A percentile compares a stretch with the other conserved stretches of the same genome.
These are phyloP conservation scores for Cryptus armator DNA, from an alignment of 2,888 invertebrate genomes.

Conservation along the genomic window DNA sequence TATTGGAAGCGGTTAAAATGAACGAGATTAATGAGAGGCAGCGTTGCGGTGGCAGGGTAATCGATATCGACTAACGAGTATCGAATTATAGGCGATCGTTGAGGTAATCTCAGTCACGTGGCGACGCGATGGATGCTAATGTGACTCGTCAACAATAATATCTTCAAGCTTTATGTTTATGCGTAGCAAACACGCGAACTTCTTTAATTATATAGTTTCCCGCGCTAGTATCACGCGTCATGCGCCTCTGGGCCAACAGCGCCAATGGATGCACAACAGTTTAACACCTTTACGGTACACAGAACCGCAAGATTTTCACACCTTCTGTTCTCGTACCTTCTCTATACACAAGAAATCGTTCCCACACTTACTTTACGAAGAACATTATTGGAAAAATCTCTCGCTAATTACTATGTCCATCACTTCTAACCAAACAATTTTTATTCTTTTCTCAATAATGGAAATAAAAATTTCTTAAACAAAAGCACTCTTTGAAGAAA, in stretches of 20 bases:
- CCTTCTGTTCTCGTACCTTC: slow-evolving; percentile 38
- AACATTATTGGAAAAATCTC: slow-evolving; percentile 36
- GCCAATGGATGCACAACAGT: slow-evolving; percentile 15
- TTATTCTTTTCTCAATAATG: neutral
- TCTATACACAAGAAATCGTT: slow-evolving; percentile 24
- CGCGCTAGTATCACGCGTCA: slow-evolving; percentile 11
- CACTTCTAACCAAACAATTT: neutral
- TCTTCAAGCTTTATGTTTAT: slow-evolving; percentile 13
- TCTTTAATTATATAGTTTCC: slow-evolving; percentile 12
- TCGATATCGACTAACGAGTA: slow-evolving; percentile 37
- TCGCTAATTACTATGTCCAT: neutral
- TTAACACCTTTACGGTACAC: slow-evolving; percentile 55
- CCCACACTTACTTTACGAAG: slow-evolving; percentile 51
- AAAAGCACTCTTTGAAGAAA: neutral
- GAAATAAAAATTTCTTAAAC: neutral
- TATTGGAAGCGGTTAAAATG: slow-evolving; percentile 36
- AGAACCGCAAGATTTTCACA: slow-evolving; percentile 55
- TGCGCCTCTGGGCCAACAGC: slow-evolving; percentile 20
- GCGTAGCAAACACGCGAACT: slow-evolving; percentile 4
- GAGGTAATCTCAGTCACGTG: slow-evolving; percentile 31
- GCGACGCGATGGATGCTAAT: slow-evolving; percentile 43
- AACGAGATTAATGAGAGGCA: slow-evolving; percentile 35
- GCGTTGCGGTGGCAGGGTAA: slow-evolving; percentile 55
- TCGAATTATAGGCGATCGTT: slow-evolving; percentile 55
- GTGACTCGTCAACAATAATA: slow-evolving; percentile 18